Base-by-base conservation (phyloP, 2,888 invertebrate species). In the Lypha dubia region DNA sequence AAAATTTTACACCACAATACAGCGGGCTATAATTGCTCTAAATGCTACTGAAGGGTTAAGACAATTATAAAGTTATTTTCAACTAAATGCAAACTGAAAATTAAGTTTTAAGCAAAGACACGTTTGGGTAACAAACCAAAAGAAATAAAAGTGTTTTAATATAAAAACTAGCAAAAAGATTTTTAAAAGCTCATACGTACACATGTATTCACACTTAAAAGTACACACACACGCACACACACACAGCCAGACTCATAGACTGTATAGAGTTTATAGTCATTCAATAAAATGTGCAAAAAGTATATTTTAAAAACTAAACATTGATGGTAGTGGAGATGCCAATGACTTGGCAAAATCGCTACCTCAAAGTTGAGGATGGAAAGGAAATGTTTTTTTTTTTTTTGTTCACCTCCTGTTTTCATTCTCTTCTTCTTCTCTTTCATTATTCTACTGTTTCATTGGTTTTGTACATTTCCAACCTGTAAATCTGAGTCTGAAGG, bases 301-400 rank as follows among this genome's bases (percentile, higher is more conserved):
- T 68, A 53, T 49, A 68, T 73, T 38, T 41, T 77, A 15, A 75
- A n/a, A 74, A 70, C 70, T 56, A 60, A n/a, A 75, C 70, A 70
- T 70, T 62, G 62, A 75, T 70, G 56, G 35, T 74, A 44, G n/a
- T n/a, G n/a, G n/a, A n/a, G 60, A 81, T 75, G 81, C 56, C 81
- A 81, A 81, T 76, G 81, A 81, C 81, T 81, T 70, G 74, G 81
- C 63, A 56, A 70, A 81, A 76, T 81, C 53, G 11, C 46, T 53
- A 56, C 22, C 20, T 70, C 53, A 75, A 70, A 81, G 70, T 49
- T 0, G 28, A 35, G 70, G 67, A 81, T 70, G 81, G 81, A 75
- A 81, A 63, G 11, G 20, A 24, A 56, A 53, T 15, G 53, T 53
- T 62, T 53, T 38, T 49, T 17, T 38, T 32, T 56, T 56, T n/a